Conservation (phyloP, 1,140 invertebrate genomes). For the Campoletis sonorensis region DNA sequence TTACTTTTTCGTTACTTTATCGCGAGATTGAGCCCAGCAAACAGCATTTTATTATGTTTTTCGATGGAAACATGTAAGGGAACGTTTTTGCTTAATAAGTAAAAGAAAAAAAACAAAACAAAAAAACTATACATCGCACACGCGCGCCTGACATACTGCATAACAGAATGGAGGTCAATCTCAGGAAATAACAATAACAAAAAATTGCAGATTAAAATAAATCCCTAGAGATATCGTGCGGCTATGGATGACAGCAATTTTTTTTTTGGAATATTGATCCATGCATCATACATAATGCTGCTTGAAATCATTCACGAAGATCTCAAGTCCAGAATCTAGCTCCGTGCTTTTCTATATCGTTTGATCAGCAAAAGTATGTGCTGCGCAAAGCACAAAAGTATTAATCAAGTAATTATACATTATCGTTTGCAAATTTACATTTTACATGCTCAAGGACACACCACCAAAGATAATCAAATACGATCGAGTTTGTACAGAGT, state of each 20-base stretch:
- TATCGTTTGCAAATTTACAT: too few relatives aligned
- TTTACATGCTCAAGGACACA: too few relatives aligned
- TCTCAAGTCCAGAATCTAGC: background rate
- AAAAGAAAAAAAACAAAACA: too few relatives aligned
- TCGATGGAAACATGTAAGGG: too few relatives aligned
- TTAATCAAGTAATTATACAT: background rate
- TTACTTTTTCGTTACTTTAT: too few relatives aligned
- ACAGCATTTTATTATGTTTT: too few relatives aligned
- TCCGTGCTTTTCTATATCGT: too few relatives aligned
- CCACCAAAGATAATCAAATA: too few relatives aligned
- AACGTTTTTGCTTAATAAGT: too few relatives aligned
- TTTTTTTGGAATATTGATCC: background rate
- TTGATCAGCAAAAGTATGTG: background rate
- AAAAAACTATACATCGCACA: background rate
- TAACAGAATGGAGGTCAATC: background rate
- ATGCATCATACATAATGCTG: background rate
- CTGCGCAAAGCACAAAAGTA: background rate
- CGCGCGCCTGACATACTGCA: background rate
- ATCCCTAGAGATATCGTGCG: background rate
- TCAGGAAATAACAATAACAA: slow-evolving; percentile 66
- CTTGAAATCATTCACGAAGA: background rate
- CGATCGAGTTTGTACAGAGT: too few relatives aligned
- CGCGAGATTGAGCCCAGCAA: too few relatives aligned
- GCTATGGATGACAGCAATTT: background rate
- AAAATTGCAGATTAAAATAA: background rate